These are phyloP conservation scores for Caenorhabditis afra DNA, from an alignment of 2,888 invertebrate species.

Conservation along the genomic window DNA sequence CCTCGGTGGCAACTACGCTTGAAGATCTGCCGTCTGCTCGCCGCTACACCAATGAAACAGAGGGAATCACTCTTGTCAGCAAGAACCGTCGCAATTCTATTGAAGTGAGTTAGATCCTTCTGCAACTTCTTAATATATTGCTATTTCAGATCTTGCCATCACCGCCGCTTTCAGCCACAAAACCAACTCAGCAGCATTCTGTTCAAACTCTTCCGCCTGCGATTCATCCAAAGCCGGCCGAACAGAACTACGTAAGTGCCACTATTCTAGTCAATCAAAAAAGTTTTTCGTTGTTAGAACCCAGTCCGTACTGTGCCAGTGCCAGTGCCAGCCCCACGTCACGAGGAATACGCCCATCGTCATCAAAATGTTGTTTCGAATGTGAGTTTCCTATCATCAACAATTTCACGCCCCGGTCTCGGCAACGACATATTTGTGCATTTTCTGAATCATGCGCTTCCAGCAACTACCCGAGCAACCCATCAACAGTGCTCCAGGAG, in stretches of 20 bases:
- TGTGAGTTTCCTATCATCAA: slow-evolving; percentile 42
- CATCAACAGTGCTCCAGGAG: slow-evolving; percentile 51
- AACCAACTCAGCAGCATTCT: not conserved
- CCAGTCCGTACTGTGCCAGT: slow-evolving; percentile 22
- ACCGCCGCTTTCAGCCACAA: slow-evolving; percentile 9
- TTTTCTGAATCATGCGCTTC: slow-evolving; percentile 39
- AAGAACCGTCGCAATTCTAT: slow-evolving; percentile 33
- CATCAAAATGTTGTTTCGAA: slow-evolving; percentile 33
- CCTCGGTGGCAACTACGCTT: slow-evolving; percentile 43
- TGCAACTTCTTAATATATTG: too few relatives aligned
- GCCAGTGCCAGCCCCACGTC: slow-evolving; percentile 38
- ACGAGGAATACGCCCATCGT: slow-evolving; percentile 40
- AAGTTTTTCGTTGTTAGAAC: not conserved
- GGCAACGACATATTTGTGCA: slow-evolving; percentile 22
- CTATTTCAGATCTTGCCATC: slow-evolving; percentile 7
- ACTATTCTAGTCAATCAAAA: too few relatives aligned
- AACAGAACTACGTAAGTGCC: slow-evolving; percentile 3
- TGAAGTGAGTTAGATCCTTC: slow-evolving; percentile 4
- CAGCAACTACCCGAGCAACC: slow-evolving; percentile 51
- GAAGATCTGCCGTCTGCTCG: slow-evolving; percentile 47
- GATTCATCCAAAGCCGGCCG: slow-evolving; percentile 25
- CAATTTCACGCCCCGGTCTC: not conserved
- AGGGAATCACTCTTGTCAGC: slow-evolving; percentile 32
- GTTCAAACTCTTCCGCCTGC: slow-evolving; percentile 19
- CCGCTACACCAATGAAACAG: slow-evolving; percentile 19